Evolutionary conservation across 1,140 invertebrate genomes (phyloP), one percentile per base, ranked within the genome.

Genomic region (Drosophila bifasciata): DNA sequence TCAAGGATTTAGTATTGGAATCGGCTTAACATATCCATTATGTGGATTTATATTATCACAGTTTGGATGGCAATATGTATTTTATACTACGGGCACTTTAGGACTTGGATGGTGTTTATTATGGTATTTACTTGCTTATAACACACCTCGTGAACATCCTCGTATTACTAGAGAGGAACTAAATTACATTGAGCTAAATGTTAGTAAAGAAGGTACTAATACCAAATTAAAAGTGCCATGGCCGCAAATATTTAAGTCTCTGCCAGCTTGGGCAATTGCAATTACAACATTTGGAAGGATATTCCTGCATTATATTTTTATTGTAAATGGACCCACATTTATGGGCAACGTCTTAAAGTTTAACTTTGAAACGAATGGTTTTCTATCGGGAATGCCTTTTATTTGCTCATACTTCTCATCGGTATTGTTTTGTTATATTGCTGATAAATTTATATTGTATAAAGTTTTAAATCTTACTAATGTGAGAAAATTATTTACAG

Each of bases 241-340:
- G 96, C 92, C 92, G 45, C 90, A 93, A 5, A 96, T 98, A 46
- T 92, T 97, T 9, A 95, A 92, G 6, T 97, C 96, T 0, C 84
- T 93, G 60, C 95, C 97, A 7, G 95, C 96, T 4, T 97, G 96
- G 96, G 95, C 96, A 0, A 96, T 98, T 76, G 94, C 93, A 6
- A 93, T 95, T 36, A 95, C 95, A 0, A 95, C 95, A 0, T 95
- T 95, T 74, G 95, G 95, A 16, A 92, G 95, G 57, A 95, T 95
- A 88, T 95, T 95, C 94, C 93, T 95, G 1, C 94, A 95, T 86
- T n/a, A n/a, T 95, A 95, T 94, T 17, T 95, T 95, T 72, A 95
- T 95, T 73, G 94, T 95, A 72, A 93, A 93, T 40, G 95, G 95
- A 23, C 95, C 95, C n/a, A 93, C 93, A 77, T 96, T 95, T 78